Percentiles rank a stretch among this genome's conserved stretches.
These are phyloP conservation scores for Tipula confusa DNA, from an alignment of 2,888 invertebrate species.

Conservation along the genomic window DNA sequence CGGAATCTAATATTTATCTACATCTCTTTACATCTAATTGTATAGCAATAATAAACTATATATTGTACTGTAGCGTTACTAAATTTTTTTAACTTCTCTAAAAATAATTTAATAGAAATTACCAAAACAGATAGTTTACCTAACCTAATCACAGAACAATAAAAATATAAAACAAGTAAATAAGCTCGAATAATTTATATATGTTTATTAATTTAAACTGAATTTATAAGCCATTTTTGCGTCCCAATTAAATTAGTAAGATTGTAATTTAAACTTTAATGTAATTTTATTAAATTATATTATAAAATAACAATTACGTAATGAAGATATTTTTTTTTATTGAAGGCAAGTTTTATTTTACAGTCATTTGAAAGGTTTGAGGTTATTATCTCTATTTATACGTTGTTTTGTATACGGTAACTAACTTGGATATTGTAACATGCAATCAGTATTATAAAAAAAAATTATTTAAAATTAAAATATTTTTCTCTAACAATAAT, in stretches of 20 bases:
- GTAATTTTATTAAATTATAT: not conserved
- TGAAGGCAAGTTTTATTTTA: not conserved
- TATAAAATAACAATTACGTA: not conserved
- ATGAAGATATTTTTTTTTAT: not conserved
- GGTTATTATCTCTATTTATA: not conserved
- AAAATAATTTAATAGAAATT: no score
- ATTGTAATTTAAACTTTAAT: not conserved
- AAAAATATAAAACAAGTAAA: no score
- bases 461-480: not conserved
- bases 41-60: no score
- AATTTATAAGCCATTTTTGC: not conserved
- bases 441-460: conserved; percentile 12
- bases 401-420: not conserved
- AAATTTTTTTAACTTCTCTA: no score
- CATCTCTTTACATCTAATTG: no score
- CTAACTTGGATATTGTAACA: not conserved
- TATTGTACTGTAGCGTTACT: no score
- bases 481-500: not conserved
- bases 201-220: not conserved
- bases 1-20: no score
- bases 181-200: not conserved
- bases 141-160: no score
- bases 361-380: conserved; percentile 15
- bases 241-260: not conserved
- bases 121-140: no score